Evolutionary conservation across 2,797 vertebrate genomes (phyloP), one percentile per base, ranked within the genome.

Genomic region (Rhabdophis nuchalis): DNA sequence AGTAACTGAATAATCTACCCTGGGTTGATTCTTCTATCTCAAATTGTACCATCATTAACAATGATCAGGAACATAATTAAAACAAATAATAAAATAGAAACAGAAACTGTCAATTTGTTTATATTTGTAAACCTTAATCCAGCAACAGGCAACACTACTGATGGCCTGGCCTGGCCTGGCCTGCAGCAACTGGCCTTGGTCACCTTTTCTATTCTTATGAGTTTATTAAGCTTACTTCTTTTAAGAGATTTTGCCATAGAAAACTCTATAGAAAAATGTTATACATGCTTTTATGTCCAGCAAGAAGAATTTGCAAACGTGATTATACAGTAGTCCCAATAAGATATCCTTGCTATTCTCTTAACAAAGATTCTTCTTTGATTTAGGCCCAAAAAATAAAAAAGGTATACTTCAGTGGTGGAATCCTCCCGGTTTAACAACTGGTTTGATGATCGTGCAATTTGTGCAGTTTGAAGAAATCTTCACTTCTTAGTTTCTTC

Each of bases 121-220:
- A 87, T 86, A 87, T 60, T 90, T 92, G 14, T 18, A 32, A 36
- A 72, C n/a, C 53, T 95, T 93, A 90, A 94, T 93, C n/a, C 2
- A n/a, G 85, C 0, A 7, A 94, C 95, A 87, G 94, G 60, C 85
- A 96, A 11, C 87, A 94, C 87, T 87, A 60, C 32, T 68, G 94
- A 41, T 93, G 94, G 89, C 61, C 58, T 96, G 23, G 85, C 64
- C 94, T 94, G 92, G 88, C 50, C 64, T 91, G 93, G 92, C 92
- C 92, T 88, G 82, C 41, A 92, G 94, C 92, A 94, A 41, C 20
- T 77, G 91, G 91, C 91, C 90, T 91, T 96, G 91, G 95, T 90
- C 93, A 90, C 10, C 10, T 64, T 93, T 95, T 60, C 12, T 89
- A 93, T 92, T 95, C 95, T 50, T 93, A 89, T 87, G 58, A 85